A percentile compares a stretch with the other conserved stretches of the same genome.
phyloP scores from a whole-genome alignment of 2,797 vertebrate species.

The Spheniscus humboldti region DNA sequence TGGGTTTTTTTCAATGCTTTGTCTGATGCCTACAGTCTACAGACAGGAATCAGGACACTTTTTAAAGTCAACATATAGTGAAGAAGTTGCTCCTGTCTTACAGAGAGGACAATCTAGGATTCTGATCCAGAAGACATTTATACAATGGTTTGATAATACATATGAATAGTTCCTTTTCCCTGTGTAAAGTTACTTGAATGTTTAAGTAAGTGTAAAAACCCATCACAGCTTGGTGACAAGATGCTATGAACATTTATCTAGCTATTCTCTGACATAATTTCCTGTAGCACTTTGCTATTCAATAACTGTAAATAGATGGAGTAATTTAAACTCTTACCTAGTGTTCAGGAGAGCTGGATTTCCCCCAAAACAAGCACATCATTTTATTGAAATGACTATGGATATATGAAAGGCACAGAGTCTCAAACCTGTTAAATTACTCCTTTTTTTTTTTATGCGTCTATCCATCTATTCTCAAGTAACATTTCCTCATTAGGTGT shows the following conservation, averaged over 20 bases:
- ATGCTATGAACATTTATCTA: neutral
- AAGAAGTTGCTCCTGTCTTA: neutral
- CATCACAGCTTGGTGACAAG: neutral
- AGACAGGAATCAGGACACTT: neutral
- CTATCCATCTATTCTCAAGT: neutral
- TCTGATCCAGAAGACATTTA: neutral
- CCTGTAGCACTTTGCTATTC: neutral
- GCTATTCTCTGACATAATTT: neutral
- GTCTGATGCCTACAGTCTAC: neutral
- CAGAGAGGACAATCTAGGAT: neutral
- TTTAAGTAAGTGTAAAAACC: neutral
- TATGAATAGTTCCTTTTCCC: neutral
- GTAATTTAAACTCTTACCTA: neutral
- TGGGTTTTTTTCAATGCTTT: neutral
- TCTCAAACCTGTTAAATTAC: neutral
- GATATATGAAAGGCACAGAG: neutral
- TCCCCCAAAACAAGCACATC: neutral
- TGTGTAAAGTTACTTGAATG: neutral
- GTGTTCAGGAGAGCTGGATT: neutral
- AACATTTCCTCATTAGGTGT: neutral
- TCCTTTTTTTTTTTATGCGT: neutral
- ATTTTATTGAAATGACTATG: neutral
- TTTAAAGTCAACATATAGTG: neutral
- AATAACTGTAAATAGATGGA: neutral
- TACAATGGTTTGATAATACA: neutral